Evolutionary conservation across 2,113 vertebrate genomes (phyloP).

Genomic region (Nannospalax galili): DNA sequence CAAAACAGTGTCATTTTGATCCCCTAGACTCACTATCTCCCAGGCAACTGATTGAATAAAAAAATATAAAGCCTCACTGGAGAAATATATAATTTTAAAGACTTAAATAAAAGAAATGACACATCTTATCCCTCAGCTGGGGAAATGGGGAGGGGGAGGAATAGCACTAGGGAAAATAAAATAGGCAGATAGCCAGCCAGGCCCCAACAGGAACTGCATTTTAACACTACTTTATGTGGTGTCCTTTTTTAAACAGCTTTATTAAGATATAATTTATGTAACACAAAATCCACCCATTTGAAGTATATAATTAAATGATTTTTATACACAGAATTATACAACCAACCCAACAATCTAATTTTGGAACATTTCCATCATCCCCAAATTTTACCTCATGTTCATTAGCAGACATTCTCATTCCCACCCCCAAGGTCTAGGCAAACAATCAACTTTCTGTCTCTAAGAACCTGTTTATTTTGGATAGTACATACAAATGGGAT

Average conservation of each 20-base stretch:
- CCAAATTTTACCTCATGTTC: constrained; percentile 36
- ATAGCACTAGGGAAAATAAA: neutral
- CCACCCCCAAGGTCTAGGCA: constrained; percentile 19
- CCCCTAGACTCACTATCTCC: constrained; percentile 72
- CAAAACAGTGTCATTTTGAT: constrained; percentile 76
- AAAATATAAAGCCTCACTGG: constrained; percentile 71
- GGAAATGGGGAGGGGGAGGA: neutral
- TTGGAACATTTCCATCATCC: constrained; percentile 48
- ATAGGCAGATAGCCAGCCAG: neutral
- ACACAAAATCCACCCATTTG: constrained; percentile 45
- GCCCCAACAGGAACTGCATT: neutral
- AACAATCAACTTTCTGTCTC: constrained; percentile 43
- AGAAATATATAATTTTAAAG: constrained; percentile 76
- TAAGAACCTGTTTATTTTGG: constrained; percentile 19
- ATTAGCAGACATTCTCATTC: constrained; percentile 14
- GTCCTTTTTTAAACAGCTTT: constrained; percentile 22
- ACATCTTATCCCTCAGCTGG: constrained; percentile 47
- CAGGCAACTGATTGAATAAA: constrained; percentile 81
- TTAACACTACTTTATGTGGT: neutral
- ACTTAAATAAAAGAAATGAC: constrained; percentile 61
- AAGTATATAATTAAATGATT: constrained; percentile 33
- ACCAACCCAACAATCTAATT: constrained; percentile 58
- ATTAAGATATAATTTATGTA: constrained; percentile 49
- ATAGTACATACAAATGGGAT: constrained; percentile 25
- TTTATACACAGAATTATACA: constrained; percentile 39